A percentile compares a stretch with the other conserved stretches of the same genome.
These are phyloP conservation scores for Rhaphigaster nebulosa DNA, from an alignment of 2,888 invertebrate species.

Conservation along the genomic window DNA sequence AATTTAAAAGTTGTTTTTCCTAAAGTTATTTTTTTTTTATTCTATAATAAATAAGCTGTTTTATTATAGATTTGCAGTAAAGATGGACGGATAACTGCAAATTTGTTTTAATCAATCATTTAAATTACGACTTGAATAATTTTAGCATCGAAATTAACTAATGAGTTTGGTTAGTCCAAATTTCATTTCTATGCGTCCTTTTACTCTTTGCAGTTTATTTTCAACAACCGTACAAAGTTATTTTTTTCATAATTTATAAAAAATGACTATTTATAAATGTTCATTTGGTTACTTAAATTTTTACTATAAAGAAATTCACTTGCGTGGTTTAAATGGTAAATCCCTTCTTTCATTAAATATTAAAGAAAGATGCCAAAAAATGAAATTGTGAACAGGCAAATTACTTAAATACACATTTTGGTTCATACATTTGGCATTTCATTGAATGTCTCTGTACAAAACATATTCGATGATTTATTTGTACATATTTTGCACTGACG, in stretches of 20 bases:
- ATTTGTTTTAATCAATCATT: neutral
- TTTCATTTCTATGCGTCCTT: neutral
- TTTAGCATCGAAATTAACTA: neutral
- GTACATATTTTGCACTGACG: conserved; percentile 55
- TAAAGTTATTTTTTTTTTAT: neutral
- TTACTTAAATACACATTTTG: conserved; percentile 12
- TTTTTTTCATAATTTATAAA: neutral
- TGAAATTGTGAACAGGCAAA: conserved; percentile 17
- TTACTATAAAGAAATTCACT: neutral
- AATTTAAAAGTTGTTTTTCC: neutral
- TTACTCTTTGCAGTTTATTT: neutral
- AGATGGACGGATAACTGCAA: conserved; percentile 14
- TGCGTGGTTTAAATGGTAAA: neutral
- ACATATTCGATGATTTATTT: conserved; percentile 56
- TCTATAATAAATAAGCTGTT: neutral
- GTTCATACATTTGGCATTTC: conserved; percentile 51
- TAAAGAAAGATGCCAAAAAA: neutral
- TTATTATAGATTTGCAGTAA: neutral
- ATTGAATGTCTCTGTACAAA: conserved; percentile 51
- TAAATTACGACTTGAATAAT: neutral
- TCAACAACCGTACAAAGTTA: neutral
- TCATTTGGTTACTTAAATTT: neutral
- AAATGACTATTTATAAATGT: neutral
- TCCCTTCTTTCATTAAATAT: neutral
- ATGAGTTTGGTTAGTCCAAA: neutral